Evolutionary conservation across 2,888 invertebrate species (phyloP), one percentile per base, ranked within the genome.

Genomic region (Carterocephalus palaemon): DNA sequence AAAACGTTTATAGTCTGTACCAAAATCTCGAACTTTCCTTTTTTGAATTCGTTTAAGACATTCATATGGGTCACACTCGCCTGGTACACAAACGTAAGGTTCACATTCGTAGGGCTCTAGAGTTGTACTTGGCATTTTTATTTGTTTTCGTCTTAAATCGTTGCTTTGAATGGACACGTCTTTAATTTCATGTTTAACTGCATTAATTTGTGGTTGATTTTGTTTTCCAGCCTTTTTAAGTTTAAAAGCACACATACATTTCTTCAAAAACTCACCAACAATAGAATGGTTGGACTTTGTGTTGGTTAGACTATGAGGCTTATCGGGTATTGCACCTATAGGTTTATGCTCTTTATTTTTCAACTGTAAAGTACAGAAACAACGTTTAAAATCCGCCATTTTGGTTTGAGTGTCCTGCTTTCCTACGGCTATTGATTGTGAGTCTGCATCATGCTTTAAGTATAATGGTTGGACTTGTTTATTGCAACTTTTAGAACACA

Each of bases 31-130:
- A 5, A 38, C 28, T 28, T 28, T 8, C 9, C 19, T 38, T 15
- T 37, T 34, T 53, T 53, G 48, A n/a, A 56, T 54, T 47, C 51
- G 49, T 51, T 56, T 48, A 10, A 46, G 49, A 31, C 61, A 61
- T 29, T 55, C 54, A 48, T 56, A 48, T 32, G 59, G 61, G 46
- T 59, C 46, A 34, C 57, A 59, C 29, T 53, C 22, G 13, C 53
- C 52, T 7, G 57, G 58, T 4, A 53, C 33, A 42, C 58, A 57
- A 43, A 53, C 28, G 12, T 47, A 46, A 33, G 59, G 56, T 24
- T 53, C 57, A 47, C 60, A 62, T 42, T 60, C 60, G 32, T 56
- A 55, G 1, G 54, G 51, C 28, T 50, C 41, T 33, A 52, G 36
- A 17, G 42, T n/a, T 47, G 15, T 28, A 26, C 8, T 12, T 2